Conservation (phyloP, 2,113 vertebrate genomes). For the Ancistrus triradiatus region DNA sequence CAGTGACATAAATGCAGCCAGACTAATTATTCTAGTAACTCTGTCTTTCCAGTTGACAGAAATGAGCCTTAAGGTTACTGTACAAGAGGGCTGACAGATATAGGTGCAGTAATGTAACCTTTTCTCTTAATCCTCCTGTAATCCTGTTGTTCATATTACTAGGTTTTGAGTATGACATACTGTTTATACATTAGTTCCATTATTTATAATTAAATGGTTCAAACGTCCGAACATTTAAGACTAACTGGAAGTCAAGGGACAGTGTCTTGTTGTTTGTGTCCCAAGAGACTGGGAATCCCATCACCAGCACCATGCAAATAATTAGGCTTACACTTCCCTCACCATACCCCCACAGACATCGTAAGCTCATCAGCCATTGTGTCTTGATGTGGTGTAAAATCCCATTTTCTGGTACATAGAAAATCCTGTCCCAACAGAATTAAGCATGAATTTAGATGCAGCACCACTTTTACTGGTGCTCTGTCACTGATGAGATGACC, state of each 20-base stretch:
- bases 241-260: no score
- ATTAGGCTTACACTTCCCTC: no score
- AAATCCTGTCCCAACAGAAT: conserved; percentile 34
- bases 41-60: no score
- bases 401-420: conserved; percentile 53
- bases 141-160: no score
- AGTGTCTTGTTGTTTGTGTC: conserved; percentile 75
- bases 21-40: conserved; percentile 73
- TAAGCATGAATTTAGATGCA: conserved; percentile 46
- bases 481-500: conserved; percentile 10
- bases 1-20: conserved; percentile 83
- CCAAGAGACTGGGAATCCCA: background rate
- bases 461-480: conserved; percentile 35
- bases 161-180: no score
- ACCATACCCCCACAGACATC: background rate
- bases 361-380: conserved; percentile 43
- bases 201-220: no score
- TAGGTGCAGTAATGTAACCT: no score
- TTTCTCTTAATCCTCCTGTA: no score
- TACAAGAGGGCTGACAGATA: no score
- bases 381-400: conserved; percentile 51
- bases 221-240: no score
- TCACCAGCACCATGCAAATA: background rate
- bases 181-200: no score
- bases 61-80: no score